Evolutionary conservation across 2,797 vertebrate species (phyloP).

Genomic region (Carcharodon carcharias): DNA sequence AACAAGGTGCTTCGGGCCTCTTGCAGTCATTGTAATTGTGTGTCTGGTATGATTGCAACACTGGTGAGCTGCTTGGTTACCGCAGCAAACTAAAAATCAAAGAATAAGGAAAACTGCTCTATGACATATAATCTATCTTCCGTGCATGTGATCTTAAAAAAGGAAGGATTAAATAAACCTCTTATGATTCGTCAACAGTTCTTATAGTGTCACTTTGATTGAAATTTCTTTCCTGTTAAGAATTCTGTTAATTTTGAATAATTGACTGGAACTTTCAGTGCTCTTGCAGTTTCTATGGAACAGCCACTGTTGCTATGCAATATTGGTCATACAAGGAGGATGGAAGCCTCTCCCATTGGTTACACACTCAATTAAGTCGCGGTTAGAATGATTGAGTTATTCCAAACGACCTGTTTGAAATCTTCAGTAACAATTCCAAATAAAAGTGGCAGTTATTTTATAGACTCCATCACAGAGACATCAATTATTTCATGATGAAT

Average conservation of each 20-base stretch:
- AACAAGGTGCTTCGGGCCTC: neutral
- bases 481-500: neutral
- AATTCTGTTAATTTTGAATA: neutral
- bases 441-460: neutral
- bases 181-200: neutral
- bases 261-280: neutral
- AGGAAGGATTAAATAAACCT: neutral
- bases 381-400: slow-evolving; percentile 6
- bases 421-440: neutral
- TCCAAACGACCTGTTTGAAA: neutral
- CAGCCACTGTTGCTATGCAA: neutral
- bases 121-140: neutral
- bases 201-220: neutral
- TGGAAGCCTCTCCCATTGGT: neutral
- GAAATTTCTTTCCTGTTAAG: neutral
- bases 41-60: neutral
- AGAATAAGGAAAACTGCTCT: neutral
- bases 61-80: neutral
- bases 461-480: neutral
- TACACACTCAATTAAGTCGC: neutral
- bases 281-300: neutral
- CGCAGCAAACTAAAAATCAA: neutral
- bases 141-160: neutral
- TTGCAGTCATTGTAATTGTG: neutral
- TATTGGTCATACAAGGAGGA: neutral